Evolutionary conservation across 2,113 vertebrate species (phyloP).

Genomic region (Neolamprologus falcicula): DNA sequence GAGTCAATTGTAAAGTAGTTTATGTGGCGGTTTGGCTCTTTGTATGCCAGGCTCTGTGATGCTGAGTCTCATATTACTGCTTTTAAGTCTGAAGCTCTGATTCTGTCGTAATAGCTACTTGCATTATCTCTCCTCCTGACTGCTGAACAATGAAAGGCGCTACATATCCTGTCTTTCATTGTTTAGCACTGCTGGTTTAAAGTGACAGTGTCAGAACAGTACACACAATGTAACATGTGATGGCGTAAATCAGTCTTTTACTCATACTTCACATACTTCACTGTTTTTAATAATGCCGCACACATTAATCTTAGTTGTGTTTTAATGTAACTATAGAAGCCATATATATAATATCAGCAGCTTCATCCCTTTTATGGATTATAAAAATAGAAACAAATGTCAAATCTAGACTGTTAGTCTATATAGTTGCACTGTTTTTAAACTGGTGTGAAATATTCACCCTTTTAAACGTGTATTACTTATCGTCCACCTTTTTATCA

Average conservation of each 20-base stretch:
- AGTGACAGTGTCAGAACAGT: background rate
- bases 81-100: background rate
- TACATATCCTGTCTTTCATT: background rate
- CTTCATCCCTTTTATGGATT: background rate
- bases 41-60: too few relatives aligned
- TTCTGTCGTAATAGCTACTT: background rate
- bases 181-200: background rate
- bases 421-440: background rate
- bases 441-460: background rate
- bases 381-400: background rate
- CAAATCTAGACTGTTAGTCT: background rate
- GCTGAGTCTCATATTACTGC: background rate
- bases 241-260: background rate
- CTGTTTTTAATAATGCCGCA: background rate
- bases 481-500: background rate
- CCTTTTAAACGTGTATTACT: background rate
- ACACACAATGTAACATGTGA: background rate
- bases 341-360: background rate
- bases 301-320: background rate
- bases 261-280: background rate
- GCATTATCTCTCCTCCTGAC: background rate
- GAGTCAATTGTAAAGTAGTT: background rate
- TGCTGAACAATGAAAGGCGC: background rate
- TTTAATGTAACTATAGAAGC: background rate
- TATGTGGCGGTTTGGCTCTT: background rate